Evolutionary conservation across 2,888 invertebrate species (phyloP), one percentile per base, ranked within the genome.

Genomic region (Suillia variegata): DNA sequence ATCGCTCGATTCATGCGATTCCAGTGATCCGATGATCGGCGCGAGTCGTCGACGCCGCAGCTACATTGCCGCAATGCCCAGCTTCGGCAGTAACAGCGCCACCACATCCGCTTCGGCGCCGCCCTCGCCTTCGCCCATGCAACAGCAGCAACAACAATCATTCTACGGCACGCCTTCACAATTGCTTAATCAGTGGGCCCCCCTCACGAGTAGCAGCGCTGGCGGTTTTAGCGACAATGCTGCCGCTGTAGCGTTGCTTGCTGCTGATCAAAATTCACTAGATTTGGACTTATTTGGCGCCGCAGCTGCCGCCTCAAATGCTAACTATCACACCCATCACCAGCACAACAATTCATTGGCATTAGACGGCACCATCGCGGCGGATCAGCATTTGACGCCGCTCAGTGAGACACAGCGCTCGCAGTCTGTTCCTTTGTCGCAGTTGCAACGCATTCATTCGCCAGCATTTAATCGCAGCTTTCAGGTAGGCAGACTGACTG

Each of bases 361-460:
- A 42, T 17, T 54, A 49, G 53, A 20, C 45, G 54, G 64, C 15
- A 62, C 64, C 26, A 65, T 63, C 49, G 69, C 70, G 10, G 62
- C 70, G 15, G 73, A 69, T 33, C 64, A 56, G 49, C 60, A 50
- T 21, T 34, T 59, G 31, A 62, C 48, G 21, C 62, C 58, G 24
- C 64, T 70, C 31, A 62, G 67, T 22, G 74, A 72, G 45, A 76
- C 73, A 15, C 77, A 78, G 54, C 84, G 93, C 55, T 93, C 93
- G 6, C 93, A 92, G 71, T 93, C 93, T 13, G 93, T 92, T 52
- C 93, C 93, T 0, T 80, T 91, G 18, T 79, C 77, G 0, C 77
- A 78, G 21, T 54, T 78, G 52, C 78, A 79, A 38, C 75, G 75
- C 31, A 70, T 70, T 15, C 75, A 74, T 24, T 74, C 77, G 8